Base-by-base conservation (phyloP, 2,797 vertebrate genomes). In the Argentina silus region DNA sequence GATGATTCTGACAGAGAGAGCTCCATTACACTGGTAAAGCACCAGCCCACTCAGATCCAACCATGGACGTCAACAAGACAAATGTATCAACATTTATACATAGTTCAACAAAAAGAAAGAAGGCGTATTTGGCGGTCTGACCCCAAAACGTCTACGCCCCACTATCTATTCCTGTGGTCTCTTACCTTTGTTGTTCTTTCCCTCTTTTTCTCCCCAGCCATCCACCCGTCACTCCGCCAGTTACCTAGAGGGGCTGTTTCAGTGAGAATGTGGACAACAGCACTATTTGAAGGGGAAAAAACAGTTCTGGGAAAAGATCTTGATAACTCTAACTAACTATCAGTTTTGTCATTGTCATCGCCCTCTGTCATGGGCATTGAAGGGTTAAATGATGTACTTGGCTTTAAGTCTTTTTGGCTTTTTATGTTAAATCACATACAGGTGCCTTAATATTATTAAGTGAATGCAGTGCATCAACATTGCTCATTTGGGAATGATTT, bases 191-290 rank as follows among this genome's bases (percentile, higher is more conserved):
- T 50, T 69, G 0, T 3, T 64, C 10, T 48, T 67, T 10, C 48
- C 15, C 7, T 78, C 66, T 81, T 10, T 67, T n/a, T 51, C 27
- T 72, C n/a, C 71, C 65, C 78, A 93, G 89, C 91, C 87, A 7
- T 93, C 91, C 10, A 89, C 85, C 0, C 90, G 86, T 36, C 79
- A 60, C 68, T 66, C 89, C 10, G 65, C 83, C 68, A 92, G 90
- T 61, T 76, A 84, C 68, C 78, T 92, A 8, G 91, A 93, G 45
- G 92, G 95, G 73, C 91, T 97, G 42, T 93, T 96, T 70, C 89
- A 44, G 51, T 47, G 43, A 14, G 6, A 79, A 93, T 9, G 43
- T 17, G 15, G 53, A 21, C 10, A 27, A 7, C 8, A 19, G 6
- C 61, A 48, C 44, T 4, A 3, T 6, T 19, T 9, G 0, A 6